Conservation (phyloP, 37 sponge, comb jelly and placozoan species). For the Diacarnus erythraeanus region DNA sequence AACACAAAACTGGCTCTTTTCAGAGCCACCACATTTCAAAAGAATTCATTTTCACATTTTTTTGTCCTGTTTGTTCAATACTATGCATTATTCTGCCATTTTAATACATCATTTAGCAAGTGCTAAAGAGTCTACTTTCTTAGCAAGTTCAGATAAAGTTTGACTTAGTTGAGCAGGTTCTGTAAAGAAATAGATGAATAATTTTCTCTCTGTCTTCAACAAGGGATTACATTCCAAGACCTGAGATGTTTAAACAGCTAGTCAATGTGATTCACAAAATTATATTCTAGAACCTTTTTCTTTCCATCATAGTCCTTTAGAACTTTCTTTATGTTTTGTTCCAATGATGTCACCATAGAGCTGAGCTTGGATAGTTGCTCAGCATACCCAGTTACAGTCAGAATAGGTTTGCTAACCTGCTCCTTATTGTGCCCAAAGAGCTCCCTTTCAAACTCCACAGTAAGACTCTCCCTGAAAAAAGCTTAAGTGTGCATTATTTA, state of each 20-base stretch:
- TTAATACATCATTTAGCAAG: constrained; percentile 4
- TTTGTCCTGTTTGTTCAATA: background rate
- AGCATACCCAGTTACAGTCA: constrained; percentile 17
- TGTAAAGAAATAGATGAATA: constrained; percentile 79
- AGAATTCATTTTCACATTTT: background rate
- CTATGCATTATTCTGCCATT: background rate
- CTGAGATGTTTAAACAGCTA: constrained; percentile 18
- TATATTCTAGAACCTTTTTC: constrained; percentile 32
- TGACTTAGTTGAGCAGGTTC: constrained; percentile 43
- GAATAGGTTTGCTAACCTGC: background rate
- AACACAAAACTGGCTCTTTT: constrained; percentile 19
- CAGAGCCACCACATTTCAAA: constrained; percentile 40
- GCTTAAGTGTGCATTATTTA: background rate
- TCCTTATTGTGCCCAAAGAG: constrained; percentile 10
- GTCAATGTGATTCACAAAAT: background rate
- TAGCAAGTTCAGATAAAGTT: constrained; percentile 37
- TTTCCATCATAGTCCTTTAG: constrained; percentile 40
- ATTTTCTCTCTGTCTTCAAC: constrained; percentile 47
- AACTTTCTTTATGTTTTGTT: constrained; percentile 46
- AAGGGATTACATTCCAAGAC: constrained; percentile 34
- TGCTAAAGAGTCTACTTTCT: constrained; percentile 40
- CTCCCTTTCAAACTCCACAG: constrained; percentile 8
- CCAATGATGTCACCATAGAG: constrained; percentile 23
- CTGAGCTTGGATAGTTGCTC: constrained; percentile 26
- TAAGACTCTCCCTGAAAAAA: constrained; percentile 5